Conservation (phyloP, 2,113 vertebrate genomes). For the Ellobius talpinus region DNA sequence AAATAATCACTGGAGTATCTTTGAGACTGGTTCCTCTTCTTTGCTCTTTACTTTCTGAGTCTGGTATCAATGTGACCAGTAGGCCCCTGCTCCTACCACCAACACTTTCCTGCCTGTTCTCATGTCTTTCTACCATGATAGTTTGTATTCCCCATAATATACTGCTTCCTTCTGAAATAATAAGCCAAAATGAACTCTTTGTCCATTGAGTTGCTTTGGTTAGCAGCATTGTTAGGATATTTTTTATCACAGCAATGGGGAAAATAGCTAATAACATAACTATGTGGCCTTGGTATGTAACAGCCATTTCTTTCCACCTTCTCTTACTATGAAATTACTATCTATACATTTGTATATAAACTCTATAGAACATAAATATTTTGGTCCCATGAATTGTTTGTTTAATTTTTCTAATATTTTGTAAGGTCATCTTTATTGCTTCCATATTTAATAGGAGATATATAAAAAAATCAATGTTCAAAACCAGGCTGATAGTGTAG, state of each 20-base stretch:
- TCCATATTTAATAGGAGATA: not conserved
- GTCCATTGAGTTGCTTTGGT: not conserved
- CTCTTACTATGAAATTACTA: not conserved
- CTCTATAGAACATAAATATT: not conserved
- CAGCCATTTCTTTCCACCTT: not conserved
- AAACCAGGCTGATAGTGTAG: not conserved
- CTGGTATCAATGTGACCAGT: not conserved
- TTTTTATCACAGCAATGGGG: not conserved
- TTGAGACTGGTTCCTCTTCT: too few relatives aligned
- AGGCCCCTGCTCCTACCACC: too few relatives aligned
- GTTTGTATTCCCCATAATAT: too few relatives aligned
- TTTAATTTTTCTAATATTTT: constrained; percentile 7
- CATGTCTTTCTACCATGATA: not conserved
- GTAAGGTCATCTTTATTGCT: not conserved
- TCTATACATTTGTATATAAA: not conserved
- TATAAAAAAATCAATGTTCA: not conserved
- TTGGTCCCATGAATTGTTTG: not conserved
- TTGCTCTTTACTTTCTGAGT: not conserved
- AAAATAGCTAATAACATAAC: not conserved
- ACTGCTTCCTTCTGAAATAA: not conserved
- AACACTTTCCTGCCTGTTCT: not conserved
- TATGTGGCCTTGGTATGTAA: not conserved
- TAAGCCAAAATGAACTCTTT: not conserved
- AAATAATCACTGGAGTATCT: too few relatives aligned
- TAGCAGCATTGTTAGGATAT: too few relatives aligned